phyloP scores from a whole-genome alignment of 2,797 vertebrate species.

The Dendrocincla fuliginosa region DNA sequence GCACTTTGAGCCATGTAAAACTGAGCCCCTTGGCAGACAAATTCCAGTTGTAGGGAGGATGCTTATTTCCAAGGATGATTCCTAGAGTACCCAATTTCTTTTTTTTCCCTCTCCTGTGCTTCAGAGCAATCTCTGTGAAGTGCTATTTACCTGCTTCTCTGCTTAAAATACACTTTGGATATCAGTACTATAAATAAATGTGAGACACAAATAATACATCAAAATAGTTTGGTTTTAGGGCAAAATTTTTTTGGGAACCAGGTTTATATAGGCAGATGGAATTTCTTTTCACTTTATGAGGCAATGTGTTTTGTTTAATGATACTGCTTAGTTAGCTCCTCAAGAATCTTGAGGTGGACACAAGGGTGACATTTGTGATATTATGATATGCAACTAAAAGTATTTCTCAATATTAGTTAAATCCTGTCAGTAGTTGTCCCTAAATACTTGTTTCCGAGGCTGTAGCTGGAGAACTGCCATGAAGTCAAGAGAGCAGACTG shows the following conservation, averaged over 20 bases:
- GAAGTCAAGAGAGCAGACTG: neutral
- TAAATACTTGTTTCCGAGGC: slow-evolving; percentile 19
- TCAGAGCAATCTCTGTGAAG: neutral
- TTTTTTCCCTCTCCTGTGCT: neutral
- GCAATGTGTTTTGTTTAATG: neutral
- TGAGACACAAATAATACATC: neutral
- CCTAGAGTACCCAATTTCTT: neutral
- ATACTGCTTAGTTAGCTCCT: neutral
- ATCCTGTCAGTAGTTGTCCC: neutral
- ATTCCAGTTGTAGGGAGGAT: neutral
- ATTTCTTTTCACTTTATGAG: slow-evolving; percentile 24
- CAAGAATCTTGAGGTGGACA: neutral
- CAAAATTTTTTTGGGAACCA: neutral
- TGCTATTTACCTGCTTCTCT: neutral
- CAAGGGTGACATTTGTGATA: neutral
- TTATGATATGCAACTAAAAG: slow-evolving; percentile 11
- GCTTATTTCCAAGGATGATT: neutral
- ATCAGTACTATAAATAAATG: neutral
- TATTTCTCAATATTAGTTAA: neutral
- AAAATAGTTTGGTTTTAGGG: neutral
- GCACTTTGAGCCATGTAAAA: neutral
- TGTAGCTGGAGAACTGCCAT: slow-evolving; percentile 16
- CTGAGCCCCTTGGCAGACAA: neutral
- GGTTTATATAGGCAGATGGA: neutral
- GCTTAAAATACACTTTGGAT: neutral